A percentile compares a stretch with the other conserved stretches of the same genome.
These are phyloP conservation scores for Gallinago media DNA, from an alignment of 2,113 vertebrate species.

Conservation along the genomic window DNA sequence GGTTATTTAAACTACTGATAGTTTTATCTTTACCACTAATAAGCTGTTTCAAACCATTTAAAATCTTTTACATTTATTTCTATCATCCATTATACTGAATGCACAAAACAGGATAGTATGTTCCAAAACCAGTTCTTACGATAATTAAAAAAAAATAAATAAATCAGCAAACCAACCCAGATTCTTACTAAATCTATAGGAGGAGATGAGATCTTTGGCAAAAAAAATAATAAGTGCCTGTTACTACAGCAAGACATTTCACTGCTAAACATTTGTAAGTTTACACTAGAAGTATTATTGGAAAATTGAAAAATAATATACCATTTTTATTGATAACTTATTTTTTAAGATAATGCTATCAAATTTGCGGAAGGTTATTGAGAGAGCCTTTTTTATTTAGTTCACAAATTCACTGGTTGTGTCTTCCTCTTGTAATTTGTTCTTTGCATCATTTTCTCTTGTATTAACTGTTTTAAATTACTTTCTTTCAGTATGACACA, in stretches of 20 bases:
- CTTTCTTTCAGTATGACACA: conserved; percentile 90
- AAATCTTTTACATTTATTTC: background rate
- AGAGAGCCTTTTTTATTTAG: background rate
- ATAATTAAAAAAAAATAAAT: background rate
- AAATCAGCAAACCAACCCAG: background rate
- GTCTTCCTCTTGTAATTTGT: background rate
- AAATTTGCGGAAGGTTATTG: background rate
- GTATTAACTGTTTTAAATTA: background rate
- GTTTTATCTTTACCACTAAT: background rate
- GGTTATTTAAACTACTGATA: background rate
- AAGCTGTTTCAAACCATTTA: background rate
- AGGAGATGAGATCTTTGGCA: background rate
- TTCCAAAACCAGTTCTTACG: background rate
- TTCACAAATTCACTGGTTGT: background rate
- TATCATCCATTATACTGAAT: background rate
- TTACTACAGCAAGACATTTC: background rate
- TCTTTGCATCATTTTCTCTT: background rate
- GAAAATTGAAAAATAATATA: background rate
- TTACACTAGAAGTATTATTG: background rate
- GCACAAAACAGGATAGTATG: background rate
- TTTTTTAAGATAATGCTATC: background rate
- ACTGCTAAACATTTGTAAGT: background rate
- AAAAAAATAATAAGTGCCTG: background rate
- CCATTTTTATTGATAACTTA: background rate
- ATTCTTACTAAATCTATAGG: background rate